Evolutionary conservation across 1,140 invertebrate genomes (phyloP).

Genomic region (Drosophila yakuba): DNA sequence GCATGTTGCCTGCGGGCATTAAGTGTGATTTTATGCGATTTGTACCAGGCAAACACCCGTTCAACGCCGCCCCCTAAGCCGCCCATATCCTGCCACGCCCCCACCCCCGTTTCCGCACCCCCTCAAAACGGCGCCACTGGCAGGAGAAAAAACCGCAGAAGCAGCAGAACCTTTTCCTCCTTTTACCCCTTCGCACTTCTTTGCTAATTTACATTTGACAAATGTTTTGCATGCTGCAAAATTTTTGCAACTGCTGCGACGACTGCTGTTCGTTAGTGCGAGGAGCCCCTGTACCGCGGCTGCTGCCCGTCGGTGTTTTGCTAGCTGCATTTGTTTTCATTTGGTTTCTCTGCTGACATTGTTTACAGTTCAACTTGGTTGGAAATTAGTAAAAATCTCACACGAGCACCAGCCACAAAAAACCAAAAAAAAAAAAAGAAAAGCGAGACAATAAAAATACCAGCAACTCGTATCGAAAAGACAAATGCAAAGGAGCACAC

Average conservation of each 20-base stretch:
- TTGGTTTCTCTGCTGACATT: conserved; percentile 73
- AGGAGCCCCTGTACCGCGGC: conserved; percentile 12
- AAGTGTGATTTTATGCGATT: conserved; percentile 82
- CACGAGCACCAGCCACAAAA: conserved; percentile 49
- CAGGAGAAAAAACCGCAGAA: conserved; percentile 57
- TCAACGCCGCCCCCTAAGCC: conserved; percentile 12
- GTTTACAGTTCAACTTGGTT: conserved; percentile 80
- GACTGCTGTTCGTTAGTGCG: conserved; percentile 65
- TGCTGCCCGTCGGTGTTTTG: conserved; percentile 38
- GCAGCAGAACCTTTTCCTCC: conserved; percentile 25
- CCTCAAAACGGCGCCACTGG: conserved; percentile 23
- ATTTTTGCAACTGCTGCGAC: conserved; percentile 63
- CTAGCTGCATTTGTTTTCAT: conserved; percentile 80
- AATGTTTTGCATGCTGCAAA: conserved; percentile 76
- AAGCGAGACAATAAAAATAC: conserved; percentile 26
- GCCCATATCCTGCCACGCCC: conserved; percentile 1
- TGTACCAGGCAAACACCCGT: conserved; percentile 57
- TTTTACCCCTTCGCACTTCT: conserved; percentile 20
- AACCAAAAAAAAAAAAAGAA: conserved; percentile 7
- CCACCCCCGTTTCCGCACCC: neutral
- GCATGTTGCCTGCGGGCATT: conserved; percentile 78
- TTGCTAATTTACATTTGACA: conserved; percentile 81
- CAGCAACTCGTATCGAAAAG: conserved; percentile 28
- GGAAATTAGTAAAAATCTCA: conserved; percentile 78
- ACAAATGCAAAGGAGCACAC: conserved; percentile 6